Percentiles rank a stretch among this genome's conserved stretches.
Evolutionary conservation across 2,113 vertebrate species (phyloP).

Genomic region (Myrmecophaga tridactyla): DNA sequence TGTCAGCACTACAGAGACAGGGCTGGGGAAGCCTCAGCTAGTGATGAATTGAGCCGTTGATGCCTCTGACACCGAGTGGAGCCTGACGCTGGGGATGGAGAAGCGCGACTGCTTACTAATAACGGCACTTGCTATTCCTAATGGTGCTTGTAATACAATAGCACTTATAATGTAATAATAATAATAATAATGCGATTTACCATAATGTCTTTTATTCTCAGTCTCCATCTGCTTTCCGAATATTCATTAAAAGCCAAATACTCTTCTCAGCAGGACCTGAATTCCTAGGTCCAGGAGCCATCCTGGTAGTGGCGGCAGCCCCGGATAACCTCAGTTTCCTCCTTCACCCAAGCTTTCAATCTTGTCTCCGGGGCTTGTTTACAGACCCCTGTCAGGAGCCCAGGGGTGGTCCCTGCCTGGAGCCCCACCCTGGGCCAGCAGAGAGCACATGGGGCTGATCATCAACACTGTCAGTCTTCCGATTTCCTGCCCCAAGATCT

Average conservation of each 20-base stretch:
- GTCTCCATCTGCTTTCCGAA: slow-evolving; percentile 54
- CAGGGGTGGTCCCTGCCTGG: no score
- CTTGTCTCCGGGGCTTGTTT: not conserved
- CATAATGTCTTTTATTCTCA: slow-evolving; percentile 41
- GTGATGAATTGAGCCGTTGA: slow-evolving; percentile 52
- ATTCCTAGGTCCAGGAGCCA: not conserved
- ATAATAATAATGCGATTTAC: slow-evolving; percentile 63
- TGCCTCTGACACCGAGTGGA: slow-evolving; percentile 24
- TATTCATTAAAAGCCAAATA: slow-evolving; percentile 42
- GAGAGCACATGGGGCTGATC: not conserved
- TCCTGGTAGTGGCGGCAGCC: not conserved
- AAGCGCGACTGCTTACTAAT: slow-evolving; percentile 52
- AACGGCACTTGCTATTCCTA: slow-evolving; percentile 56
- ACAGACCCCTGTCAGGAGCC: not conserved
- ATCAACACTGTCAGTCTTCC: no score
- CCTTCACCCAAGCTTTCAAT: not conserved
- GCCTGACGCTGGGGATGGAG: slow-evolving; percentile 20
- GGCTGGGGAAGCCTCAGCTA: not conserved
- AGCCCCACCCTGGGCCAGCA: not conserved
- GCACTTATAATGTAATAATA: slow-evolving; percentile 67
- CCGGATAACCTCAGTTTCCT: not conserved
- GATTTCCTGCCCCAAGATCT: not conserved
- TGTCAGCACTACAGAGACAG: not conserved
- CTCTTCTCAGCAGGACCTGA: not conserved
- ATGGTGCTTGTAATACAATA: slow-evolving; percentile 71